Evolutionary conservation across 2,113 vertebrate species (phyloP), one percentile per base, ranked within the genome.

Genomic region (Oncorhynchus masou): DNA sequence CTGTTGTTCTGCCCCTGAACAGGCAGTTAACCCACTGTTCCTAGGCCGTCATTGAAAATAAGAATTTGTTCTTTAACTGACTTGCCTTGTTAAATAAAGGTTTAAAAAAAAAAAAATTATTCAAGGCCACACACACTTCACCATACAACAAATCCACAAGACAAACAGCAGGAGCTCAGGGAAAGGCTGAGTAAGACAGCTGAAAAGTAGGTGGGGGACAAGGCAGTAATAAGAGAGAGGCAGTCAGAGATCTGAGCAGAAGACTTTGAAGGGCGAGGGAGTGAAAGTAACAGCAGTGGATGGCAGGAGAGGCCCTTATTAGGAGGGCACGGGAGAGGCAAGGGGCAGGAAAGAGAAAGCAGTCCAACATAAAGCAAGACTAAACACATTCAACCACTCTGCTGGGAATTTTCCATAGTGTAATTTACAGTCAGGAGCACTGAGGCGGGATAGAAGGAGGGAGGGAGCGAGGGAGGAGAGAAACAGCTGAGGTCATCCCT

Each of bases 331-430:
- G 65, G 83, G 67, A 78, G 59, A 85, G 84, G 85, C 78, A 84
- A 67, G 62, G 83, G 74, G 80, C 73, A 86, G 79, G 80, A 89
- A 83, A 83, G 81, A 84, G 62, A 86, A 29, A 3, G 5, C 75
- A 77, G 83, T 86, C 79, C 88, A 88, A 93, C 81, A 85, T 74
- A 88, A 89, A 89, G 84, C 88, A 83, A 79, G 87, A 93, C 89
- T 83, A 93, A 94, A 91, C 86, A 80, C 93, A 92, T 93, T 87
- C 80, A 87, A 93, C 45, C 88, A 92, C 93, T 94, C 93, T 94
- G 93, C 91, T 93, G 92, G 95, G 88, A 94, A 96, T 98, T 97
- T 98, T 99, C 97, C 97, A 99, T 98, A 96, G 94, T 92, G 86
- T 94, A 86, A 93, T 91, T 92, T 86, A 93, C 92, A 94, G 94